These are phyloP conservation scores for Pempheris klunzingeri DNA, from an alignment of 2,797 vertebrate species.

Conservation along the genomic window DNA sequence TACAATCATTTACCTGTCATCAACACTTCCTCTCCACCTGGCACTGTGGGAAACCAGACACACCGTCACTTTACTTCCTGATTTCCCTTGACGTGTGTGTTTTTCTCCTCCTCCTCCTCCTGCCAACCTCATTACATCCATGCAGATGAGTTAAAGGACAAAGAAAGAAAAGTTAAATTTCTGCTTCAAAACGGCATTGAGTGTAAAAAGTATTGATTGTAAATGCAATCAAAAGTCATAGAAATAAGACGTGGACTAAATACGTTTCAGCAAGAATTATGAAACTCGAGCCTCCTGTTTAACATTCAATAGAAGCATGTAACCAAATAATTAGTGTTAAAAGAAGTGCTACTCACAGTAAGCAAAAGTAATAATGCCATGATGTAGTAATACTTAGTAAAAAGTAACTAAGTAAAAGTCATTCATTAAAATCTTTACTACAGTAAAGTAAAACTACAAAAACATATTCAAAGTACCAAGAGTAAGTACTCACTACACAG, in stretches of 20 bases:
- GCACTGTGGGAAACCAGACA: constrained; percentile 39
- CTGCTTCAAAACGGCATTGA: background rate
- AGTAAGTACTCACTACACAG: background rate
- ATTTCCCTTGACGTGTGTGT: constrained; percentile 38
- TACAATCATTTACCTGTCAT: constrained; percentile 58
- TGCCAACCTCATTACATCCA: background rate
- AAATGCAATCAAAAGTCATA: background rate
- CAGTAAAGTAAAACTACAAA: background rate
- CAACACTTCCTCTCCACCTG: constrained; percentile 67
- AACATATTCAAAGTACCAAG: background rate
- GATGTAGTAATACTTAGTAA: background rate
- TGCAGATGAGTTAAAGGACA: background rate
- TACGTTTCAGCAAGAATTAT: background rate
- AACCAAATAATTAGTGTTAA: background rate
- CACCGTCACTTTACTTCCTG: constrained; percentile 62
- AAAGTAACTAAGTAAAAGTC: background rate
- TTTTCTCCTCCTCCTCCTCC: constrained; percentile 25
- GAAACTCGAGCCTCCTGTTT: background rate
- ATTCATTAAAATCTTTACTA: background rate
- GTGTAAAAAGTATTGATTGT: background rate
- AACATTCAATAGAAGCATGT: background rate
- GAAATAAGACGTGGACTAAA: background rate
- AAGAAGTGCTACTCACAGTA: background rate
- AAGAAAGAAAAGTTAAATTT: background rate
- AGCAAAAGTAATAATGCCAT: background rate